Evolutionary conservation across 2,797 vertebrate genomes (phyloP), one percentile per base, ranked within the genome.

Genomic region (Pygocentrus nattereri): DNA sequence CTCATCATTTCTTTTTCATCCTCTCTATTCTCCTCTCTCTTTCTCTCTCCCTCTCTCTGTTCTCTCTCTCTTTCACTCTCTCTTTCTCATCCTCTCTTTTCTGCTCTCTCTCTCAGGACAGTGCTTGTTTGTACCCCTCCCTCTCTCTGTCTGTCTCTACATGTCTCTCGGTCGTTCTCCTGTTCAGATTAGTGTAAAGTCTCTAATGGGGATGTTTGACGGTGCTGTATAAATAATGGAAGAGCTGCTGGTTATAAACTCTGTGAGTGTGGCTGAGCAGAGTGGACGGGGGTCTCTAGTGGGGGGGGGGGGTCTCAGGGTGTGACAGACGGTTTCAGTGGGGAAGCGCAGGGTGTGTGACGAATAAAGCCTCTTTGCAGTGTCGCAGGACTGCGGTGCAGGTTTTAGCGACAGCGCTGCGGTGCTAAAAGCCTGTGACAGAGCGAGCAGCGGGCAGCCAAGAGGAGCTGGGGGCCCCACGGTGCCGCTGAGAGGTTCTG

Each of bases 401-500:
- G 88, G 86, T 97, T 97, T 97, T 97, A 96, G 95, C 95, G 88
- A 82, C 78, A 90, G 92, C 70, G 83, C 80, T 80, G 76, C 90
- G 83, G 97, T 93, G 97, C 97, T 97, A 99, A 98, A 98, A 98
- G 97, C 96, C 85, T 88, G 91, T 85, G 11, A 86, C 87, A 82
- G 88, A 79, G 23, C 31, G 62, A 25, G 13, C 15, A 27, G 16
- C n/a, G n/a, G 5, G 1, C 15, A 62, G 31, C 5, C 34, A n/a
- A n/a, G n/a, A n/a, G 2, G 23, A n/a, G n/a, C n/a, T n/a, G n/a
- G n/a, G n/a, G 56, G 56, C 56, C 21, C 56, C 11, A n/a, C 56
- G 56, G 49, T 13, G 8, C 5, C 2, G 1, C 10, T 2, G 1
- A 21, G 18, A 8, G 80, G 86, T 87, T 93, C 92, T n/a, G n/a